Base-by-base conservation (phyloP, 2,888 invertebrate genomes). In the Dynastes tityus region DNA sequence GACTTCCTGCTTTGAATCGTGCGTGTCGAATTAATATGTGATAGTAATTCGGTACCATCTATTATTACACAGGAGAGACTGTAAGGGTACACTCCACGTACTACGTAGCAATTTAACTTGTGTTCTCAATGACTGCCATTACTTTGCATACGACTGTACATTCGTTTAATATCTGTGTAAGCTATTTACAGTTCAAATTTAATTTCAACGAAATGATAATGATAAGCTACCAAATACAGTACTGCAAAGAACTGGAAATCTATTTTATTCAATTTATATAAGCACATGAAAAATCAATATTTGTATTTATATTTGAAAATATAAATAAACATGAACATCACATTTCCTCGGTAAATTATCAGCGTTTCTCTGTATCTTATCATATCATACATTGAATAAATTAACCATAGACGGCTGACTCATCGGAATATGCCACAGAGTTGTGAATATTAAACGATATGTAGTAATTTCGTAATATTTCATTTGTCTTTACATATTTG, bases 261-360 rank as follows among this genome's bases (percentile, higher is more conserved):
- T 79, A 64, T 22, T 37, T 32, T 32, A 74, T 64, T 49, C 45
- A 11, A 32, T 32, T 53, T 61, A 64, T 13, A 79, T 79, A 58
- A 5, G 78, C 76, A 67, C 64, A 37, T 37, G 67, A 40, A 73
- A 76, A 78, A 75, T 76, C 74, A 76, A 71, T 71, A 55, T 58
- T 58, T 11, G 16, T 16, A 58, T 6, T 22, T 27, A 58, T 32
- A 53, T 11, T 13, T 58, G 13, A 49, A 63, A 49, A 22, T 22
- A 58, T 29, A 77, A 70, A 53, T 68, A 77, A 8, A 6, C 22
- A 16, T 49, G 16, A 76, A 67, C 32, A 32, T 76, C 27, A 58
- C 22, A 29, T 51, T 67, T 76, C 61, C 58, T 77, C 13, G 29
- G 27, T 27, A 11, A 2, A 32, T 63, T 63, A 32, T 63, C 63